These are phyloP conservation scores for Eupithecia insigniata DNA, from an alignment of 2,888 invertebrate genomes.

Conservation along the genomic window DNA sequence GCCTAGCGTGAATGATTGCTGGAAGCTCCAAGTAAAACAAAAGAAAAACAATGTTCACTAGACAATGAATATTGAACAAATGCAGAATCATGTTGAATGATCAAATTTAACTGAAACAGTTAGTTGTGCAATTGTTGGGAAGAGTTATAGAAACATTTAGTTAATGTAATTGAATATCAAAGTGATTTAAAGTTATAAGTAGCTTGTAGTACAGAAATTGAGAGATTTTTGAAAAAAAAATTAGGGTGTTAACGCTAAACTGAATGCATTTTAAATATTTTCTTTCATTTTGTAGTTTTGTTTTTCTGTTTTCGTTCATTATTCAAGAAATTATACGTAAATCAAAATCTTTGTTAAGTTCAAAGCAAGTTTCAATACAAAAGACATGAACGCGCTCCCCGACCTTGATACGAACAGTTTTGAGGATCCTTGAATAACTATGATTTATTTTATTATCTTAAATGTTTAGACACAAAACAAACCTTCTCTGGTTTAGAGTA, in stretches of 20 bases:
- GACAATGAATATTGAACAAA: neutral
- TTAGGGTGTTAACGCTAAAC: no score
- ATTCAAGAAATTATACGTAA: neutral
- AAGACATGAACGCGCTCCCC: constrained; percentile 8
- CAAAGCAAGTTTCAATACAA: neutral
- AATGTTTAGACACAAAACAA: no score
- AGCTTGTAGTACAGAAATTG: neutral
- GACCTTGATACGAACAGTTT: neutral
- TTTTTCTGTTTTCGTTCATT: no score
- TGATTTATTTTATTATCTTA: neutral
- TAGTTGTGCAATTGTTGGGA: neutral
- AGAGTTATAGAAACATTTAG: neutral
- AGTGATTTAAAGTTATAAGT: neutral
- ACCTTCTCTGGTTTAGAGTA: no score
- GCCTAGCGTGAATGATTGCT: constrained; percentile 3
- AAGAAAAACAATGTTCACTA: neutral
- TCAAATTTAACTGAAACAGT: neutral
- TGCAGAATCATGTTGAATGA: neutral
- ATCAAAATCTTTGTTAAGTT: neutral
- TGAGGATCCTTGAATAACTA: neutral
- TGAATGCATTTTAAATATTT: neutral
- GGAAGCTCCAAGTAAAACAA: neutral
- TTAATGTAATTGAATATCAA: neutral
- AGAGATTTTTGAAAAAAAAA: neutral
- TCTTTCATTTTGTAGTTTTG: neutral